Evolutionary conservation across 2,888 invertebrate genomes (phyloP), one percentile per base, ranked within the genome.

Genomic region (Graphium colonna): DNA sequence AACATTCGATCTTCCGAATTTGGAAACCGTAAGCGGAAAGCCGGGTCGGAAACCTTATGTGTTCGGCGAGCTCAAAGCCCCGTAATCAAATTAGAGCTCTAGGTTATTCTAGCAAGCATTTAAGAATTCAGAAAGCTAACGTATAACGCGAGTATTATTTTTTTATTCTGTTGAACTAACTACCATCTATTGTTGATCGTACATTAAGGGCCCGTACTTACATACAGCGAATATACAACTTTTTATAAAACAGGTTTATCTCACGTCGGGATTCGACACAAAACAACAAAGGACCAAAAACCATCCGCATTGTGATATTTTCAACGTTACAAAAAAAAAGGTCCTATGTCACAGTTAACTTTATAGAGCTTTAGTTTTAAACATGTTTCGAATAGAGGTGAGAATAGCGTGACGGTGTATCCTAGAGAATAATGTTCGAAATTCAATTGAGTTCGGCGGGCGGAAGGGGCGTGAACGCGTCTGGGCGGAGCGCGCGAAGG

Each of bases 401-500:
- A 47, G 39, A 56, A 56, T 60, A 38, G 52, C 56, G 28, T 56
- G 46, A 17, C 5, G 7, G 12, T 46, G 26, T 15, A 57, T 62
- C 62, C 59, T 62, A 60, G 60, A 60, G 56, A 60, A 59, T 39
- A 39, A 69, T 69, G 70, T 80, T 77, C 74, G 75, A 75, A 77
- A 65, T 82, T 77, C 75, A 76, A 77, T 78, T 78, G 69, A 70
- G 69, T 75, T 72, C 64, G 70, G 68, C 71, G 74, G 73, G 71
- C 79, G 82, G 83, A 82, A 79, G 78, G 71, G 88, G 88, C 88
- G 88, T 85, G 85, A 71, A 64, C 50, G 55, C 61, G 63, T 65
- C 71, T 78, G 74, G 86, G 85, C 85, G 85, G 82, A 69, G 72
- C 82, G 73, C 73, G 76, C 75, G 78, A 83, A 77, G 79, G 82